Evolutionary conservation across 2,888 invertebrate genomes (phyloP).

Genomic region (Girardia tigrina): DNA sequence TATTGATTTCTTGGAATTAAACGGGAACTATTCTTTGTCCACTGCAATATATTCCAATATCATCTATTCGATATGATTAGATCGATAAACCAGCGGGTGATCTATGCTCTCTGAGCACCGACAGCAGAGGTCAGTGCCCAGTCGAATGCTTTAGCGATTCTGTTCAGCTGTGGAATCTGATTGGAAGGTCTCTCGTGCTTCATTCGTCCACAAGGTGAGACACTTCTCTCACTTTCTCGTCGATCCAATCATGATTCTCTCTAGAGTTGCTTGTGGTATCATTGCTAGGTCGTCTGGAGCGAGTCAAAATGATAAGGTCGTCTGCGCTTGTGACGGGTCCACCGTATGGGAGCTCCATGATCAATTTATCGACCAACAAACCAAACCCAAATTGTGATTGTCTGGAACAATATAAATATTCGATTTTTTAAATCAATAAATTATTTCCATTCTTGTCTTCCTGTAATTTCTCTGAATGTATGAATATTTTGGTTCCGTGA

Average conservation of each 20-base stretch:
- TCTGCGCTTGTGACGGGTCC: neutral
- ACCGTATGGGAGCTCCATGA: neutral
- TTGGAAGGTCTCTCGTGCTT: neutral
- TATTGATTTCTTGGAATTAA: too few relatives aligned
- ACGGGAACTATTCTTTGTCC: too few relatives aligned
- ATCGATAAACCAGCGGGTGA: too few relatives aligned
- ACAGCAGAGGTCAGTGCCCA: neutral
- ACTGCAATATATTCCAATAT: too few relatives aligned
- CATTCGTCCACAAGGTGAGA: neutral
- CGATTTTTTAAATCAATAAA: too few relatives aligned
- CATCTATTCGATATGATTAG: too few relatives aligned
- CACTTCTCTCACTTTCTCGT: too few relatives aligned
- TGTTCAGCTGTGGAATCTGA: neutral
- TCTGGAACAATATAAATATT: too few relatives aligned
- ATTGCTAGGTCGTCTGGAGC: neutral
- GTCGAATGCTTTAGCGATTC: neutral
- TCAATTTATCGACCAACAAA: neutral
- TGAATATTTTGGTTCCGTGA: too few relatives aligned
- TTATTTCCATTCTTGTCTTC: too few relatives aligned
- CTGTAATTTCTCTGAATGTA: too few relatives aligned
- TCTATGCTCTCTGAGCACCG: neutral
- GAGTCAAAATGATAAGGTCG: neutral
- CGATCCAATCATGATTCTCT: too few relatives aligned
- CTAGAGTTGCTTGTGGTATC: neutral
- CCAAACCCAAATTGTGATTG: neutral